Evolutionary conservation across 2,888 invertebrate genomes (phyloP).

Genomic region (Crematogaster levior): DNA sequence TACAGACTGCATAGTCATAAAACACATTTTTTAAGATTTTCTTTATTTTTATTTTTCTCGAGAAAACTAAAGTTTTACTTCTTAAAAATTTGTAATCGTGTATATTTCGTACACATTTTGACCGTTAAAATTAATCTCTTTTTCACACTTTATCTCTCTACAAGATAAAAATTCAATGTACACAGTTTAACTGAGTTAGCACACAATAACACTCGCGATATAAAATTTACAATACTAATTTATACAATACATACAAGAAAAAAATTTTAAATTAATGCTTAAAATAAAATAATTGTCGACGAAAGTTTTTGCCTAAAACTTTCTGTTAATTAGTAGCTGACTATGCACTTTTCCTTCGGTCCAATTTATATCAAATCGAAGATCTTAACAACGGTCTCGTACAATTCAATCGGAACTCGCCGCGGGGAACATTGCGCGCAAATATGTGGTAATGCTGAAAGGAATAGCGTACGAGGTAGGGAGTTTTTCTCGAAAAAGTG

Average conservation of each 20-base stretch:
- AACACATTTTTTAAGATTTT: neutral
- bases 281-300: neutral
- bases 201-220: neutral
- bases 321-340: neutral
- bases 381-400: neutral
- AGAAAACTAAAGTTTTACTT: neutral
- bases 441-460: conserved; percentile 5
- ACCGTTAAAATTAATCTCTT: neutral
- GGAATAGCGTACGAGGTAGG: neutral
- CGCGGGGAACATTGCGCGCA: conserved; percentile 19
- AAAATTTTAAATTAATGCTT: neutral
- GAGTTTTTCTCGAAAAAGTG: neutral
- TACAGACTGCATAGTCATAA: neutral
- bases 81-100: neutral
- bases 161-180: neutral
- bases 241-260: neutral
- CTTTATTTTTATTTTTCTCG: neutral
- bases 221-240: neutral
- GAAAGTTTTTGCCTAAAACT: neutral
- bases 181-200: neutral
- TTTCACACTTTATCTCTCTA: neutral
- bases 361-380: neutral
- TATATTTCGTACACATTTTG: neutral
- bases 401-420: conserved; percentile 28
- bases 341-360: neutral